phyloP scores from a whole-genome alignment of 2,113 vertebrate species.

The Salvelinus namaycush region DNA sequence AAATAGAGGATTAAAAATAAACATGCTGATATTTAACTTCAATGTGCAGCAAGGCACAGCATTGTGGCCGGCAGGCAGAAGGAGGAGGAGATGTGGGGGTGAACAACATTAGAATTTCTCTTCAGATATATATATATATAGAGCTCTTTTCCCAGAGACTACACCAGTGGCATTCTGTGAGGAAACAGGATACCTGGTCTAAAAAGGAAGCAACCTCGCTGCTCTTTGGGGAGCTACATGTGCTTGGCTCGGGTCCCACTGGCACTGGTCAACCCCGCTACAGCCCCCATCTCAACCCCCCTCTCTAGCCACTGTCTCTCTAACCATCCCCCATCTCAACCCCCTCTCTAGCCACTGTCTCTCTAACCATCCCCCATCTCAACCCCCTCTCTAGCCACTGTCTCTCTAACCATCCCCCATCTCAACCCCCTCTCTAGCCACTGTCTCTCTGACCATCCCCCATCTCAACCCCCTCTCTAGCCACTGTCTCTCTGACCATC shows the following conservation, averaged over 20 bases:
- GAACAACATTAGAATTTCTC: constrained; percentile 55
- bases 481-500: too few species aligned
- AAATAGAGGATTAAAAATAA: too few species aligned
- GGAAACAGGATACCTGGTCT: constrained; percentile 69
- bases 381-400: too few species aligned
- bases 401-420: too few species aligned
- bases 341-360: too few species aligned
- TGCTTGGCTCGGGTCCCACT: constrained; percentile 19
- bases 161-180: constrained; percentile 57
- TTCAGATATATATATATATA: constrained; percentile 55
- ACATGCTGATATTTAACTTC: background rate
- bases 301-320: too few species aligned
- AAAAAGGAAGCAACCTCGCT: constrained; percentile 45
- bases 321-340: too few species aligned
- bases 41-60: background rate
- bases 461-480: too few species aligned
- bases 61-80: background rate
- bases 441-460: too few species aligned
- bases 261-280: constrained; percentile 39
- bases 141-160: constrained; percentile 69
- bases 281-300: background rate
- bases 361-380: too few species aligned
- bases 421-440: too few species aligned
- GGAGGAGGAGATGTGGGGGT: constrained; percentile 17
- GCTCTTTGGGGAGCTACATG: constrained; percentile 38